Evolutionary conservation across 2,797 vertebrate species (phyloP), one percentile per base, ranked within the genome.

Genomic region (Hippocampus kuda): DNA sequence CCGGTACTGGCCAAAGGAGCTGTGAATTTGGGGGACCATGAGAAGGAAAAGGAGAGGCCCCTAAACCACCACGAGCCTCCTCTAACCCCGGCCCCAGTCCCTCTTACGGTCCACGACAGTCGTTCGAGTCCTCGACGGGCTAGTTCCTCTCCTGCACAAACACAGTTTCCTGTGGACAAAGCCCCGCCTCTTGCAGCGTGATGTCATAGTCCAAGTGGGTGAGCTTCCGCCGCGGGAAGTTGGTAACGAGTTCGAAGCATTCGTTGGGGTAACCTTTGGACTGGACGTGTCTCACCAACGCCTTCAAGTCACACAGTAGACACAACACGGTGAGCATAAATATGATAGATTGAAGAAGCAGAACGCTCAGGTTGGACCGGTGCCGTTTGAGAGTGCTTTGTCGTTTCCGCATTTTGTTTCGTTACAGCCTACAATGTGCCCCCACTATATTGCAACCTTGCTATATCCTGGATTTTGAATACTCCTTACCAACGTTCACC

Each of bases 131-230:
- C 79, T 81, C 78, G 80, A 87, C 89, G 88, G 88, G 88, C 90
- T 97, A 99, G 94, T 98, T 98, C 90, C 97, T 96, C 89, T 99
- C 97, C 88, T 99, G 97, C 81, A 99, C 94, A 92, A 99, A 99
- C 88, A 99, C 97, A 92, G 97, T 99, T 91, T 99, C 97, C 91
- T 99, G 97, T 87, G 97, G 97, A 91, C 96, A 99, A 87, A 99
- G 92, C 74, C 96, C 97, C 67, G 96, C 97, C 84, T 99, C 96
- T 83, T 98, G 95, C 88, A 99, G 92, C 1, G 96, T 98, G 89
- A 95, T 95, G 82, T 97, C 96, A 96, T 98, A 98, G 95, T 98
- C 94, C 93, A 99, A 94, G 85, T 98, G 96, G 85, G 97, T 93
- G 18, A 99, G 94, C 84, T 96, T 99, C 86, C 97, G 92, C 68